Conservation (phyloP, 2,113 vertebrate species). For the Datnioides undecimradiatus region DNA sequence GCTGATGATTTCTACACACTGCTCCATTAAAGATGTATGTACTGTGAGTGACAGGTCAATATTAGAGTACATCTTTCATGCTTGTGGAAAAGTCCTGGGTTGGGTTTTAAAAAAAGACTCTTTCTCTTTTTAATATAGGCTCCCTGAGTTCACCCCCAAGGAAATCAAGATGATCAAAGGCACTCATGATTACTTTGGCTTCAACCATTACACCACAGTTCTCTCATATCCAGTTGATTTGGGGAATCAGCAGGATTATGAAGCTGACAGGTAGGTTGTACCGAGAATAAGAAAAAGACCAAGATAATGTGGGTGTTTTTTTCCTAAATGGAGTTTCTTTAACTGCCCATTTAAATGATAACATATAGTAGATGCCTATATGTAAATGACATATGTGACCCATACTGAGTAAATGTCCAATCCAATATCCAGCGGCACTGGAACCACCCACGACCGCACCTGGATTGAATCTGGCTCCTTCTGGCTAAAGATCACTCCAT, state of each 20-base stretch:
- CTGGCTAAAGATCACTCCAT: slow-evolving; percentile 91
- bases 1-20: no score
- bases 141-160: slow-evolving; percentile 90
- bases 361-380: not conserved
- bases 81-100: not conserved
- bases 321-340: not conserved
- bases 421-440: slow-evolving; percentile 82
- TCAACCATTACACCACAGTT: slow-evolving; percentile 92
- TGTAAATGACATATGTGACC: not conserved
- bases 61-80: not conserved
- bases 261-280: slow-evolving; percentile 88
- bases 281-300: not conserved
- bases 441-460: slow-evolving; percentile 82
- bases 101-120: not conserved
- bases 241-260: slow-evolving; percentile 82
- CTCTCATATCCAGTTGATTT: slow-evolving; percentile 85
- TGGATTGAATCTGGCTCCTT: slow-evolving; percentile 88
- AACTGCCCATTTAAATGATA: not conserved
- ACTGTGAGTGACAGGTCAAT: not conserved
- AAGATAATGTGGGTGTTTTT: not conserved
- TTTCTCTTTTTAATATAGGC: slow-evolving; percentile 74
- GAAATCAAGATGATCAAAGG: slow-evolving; percentile 91
- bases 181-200: slow-evolving; percentile 91
- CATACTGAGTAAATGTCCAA: not conserved
- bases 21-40: not conserved